phyloP scores from a whole-genome alignment of 2,113 vertebrate species.

The Saiga tatarica region DNA sequence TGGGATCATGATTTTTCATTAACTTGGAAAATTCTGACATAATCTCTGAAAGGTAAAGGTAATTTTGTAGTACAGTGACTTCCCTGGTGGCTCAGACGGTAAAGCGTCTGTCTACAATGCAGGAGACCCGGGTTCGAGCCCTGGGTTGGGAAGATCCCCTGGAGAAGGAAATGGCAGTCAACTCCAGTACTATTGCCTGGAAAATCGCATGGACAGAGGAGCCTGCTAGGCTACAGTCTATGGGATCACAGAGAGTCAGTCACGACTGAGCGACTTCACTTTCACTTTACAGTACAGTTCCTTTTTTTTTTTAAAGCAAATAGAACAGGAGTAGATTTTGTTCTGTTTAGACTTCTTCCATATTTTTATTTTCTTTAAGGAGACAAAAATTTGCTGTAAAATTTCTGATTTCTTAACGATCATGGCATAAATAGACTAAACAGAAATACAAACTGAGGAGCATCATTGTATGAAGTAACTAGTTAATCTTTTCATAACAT shows the following conservation, averaged over 20 bases:
- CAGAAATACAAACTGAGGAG: constrained; percentile 20
- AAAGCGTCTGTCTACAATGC: no score
- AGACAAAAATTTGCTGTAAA: neutral
- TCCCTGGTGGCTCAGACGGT: no score
- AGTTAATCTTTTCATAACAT: neutral
- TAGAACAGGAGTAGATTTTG: neutral
- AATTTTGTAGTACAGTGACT: neutral
- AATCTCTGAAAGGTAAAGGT: constrained; percentile 24
- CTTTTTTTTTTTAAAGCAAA: neutral
- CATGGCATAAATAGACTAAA: neutral
- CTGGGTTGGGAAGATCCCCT: no score
- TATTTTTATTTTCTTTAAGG: neutral
- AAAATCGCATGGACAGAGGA: no score
- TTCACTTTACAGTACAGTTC: neutral
- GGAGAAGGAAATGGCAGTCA: no score
- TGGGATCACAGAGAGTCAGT: no score
- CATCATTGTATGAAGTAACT: neutral
- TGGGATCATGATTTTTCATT: constrained; percentile 28
- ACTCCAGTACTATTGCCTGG: no score
- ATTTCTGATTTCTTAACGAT: neutral
- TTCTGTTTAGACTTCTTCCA: neutral
- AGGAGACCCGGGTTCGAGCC: no score
- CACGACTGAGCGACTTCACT: no score
- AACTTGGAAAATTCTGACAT: constrained; percentile 33
- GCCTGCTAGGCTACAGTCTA: no score